A percentile compares a stretch with the other conserved stretches of the same genome.
Evolutionary conservation across 2,797 vertebrate genomes (phyloP).

Genomic region (Squalus acanthias): DNA sequence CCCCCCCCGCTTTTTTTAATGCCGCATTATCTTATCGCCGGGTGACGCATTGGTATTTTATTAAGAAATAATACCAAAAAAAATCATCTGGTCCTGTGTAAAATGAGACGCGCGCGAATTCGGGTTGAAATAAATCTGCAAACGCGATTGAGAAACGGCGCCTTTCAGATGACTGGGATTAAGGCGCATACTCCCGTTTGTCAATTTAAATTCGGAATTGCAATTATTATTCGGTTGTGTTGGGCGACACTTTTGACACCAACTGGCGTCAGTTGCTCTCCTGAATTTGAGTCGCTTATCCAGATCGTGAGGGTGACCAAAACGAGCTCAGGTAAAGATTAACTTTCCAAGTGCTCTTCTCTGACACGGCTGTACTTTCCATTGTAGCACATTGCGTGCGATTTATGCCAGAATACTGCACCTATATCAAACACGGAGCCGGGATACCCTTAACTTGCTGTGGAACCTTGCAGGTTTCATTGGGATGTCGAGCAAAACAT

Average conservation of each 20-base stretch:
- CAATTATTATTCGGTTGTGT: not conserved
- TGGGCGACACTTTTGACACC: not conserved
- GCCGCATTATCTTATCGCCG: conserved; percentile 19
- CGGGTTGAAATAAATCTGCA: not conserved
- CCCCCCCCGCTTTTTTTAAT: not conserved
- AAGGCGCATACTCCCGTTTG: not conserved
- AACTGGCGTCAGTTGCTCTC: not conserved
- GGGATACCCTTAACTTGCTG: no score
- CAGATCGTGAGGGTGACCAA: not conserved
- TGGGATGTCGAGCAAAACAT: not conserved
- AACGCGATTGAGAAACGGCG: no score
- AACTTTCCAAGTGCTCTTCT: not conserved
- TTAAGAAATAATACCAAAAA: not conserved
- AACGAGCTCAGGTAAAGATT: not conserved
- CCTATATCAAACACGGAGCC: not conserved
- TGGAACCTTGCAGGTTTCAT: not conserved
- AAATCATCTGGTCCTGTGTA: not conserved
- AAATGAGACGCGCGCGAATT: not conserved
- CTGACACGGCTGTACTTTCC: not conserved
- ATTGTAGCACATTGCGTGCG: not conserved
- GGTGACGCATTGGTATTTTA: conserved; percentile 6
- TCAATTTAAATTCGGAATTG: not conserved
- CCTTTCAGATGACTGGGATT: not conserved
- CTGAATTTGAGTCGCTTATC: not conserved
- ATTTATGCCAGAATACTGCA: not conserved